These are phyloP conservation scores for Mesoclemmys tuberculata DNA, from an alignment of 2,113 vertebrate species.

Conservation along the genomic window DNA sequence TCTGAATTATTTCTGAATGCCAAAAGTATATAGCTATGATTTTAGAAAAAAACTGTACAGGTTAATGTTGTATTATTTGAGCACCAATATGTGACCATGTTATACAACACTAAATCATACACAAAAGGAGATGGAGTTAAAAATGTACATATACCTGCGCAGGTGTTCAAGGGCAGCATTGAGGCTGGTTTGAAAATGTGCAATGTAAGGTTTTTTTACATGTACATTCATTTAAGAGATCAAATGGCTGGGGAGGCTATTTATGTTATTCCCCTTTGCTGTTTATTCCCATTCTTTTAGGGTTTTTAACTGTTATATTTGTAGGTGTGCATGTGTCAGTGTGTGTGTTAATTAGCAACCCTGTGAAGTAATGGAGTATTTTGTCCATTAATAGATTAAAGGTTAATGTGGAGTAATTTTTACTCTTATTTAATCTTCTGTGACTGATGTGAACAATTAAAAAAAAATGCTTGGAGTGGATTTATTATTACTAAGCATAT, in stretches of 20 bases:
- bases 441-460: not conserved
- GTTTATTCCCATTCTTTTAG: not conserved
- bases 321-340: not conserved
- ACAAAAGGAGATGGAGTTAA: not conserved
- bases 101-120: not conserved
- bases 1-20: not conserved
- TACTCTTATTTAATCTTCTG: not conserved
- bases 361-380: not conserved
- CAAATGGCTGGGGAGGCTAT: not conserved
- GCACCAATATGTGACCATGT: not conserved
- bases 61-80: not conserved
- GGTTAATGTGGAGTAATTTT: not conserved
- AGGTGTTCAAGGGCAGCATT: not conserved
- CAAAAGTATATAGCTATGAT: not conserved
- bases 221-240: not conserved
- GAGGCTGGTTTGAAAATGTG: not conserved
- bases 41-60: not conserved
- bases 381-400: not conserved
- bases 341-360: not conserved
- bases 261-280: not conserved
- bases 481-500: conserved; percentile 16
- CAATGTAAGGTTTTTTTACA: not conserved
- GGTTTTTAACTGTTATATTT: not conserved
- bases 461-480: not conserved
- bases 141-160: rapidly evolving